phyloP scores from a whole-genome alignment of 2,113 vertebrate species.

The Piaya cayana region DNA sequence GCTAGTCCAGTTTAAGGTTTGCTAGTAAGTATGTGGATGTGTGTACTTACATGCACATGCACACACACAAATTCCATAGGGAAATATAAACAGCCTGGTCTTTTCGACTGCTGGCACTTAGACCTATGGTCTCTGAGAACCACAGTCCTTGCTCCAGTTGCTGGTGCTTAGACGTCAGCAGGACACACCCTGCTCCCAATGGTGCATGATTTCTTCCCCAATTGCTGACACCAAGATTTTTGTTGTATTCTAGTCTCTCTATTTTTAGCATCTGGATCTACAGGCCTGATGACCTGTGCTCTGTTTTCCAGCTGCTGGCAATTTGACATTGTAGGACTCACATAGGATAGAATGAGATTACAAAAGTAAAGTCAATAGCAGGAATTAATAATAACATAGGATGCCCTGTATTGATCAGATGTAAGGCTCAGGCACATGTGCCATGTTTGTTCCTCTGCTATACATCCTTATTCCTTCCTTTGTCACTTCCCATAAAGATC shows the following conservation, averaged over 20 bases:
- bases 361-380: background rate
- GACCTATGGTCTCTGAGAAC: background rate
- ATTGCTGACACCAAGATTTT: background rate
- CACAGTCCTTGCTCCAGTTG: background rate
- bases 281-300: background rate
- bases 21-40: background rate
- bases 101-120: background rate
- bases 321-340: accelerated
- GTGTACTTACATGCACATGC: background rate
- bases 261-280: background rate
- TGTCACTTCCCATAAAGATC: background rate
- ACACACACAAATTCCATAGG: background rate
- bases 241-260: background rate
- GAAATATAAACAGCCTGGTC: background rate
- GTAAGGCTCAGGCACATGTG: background rate
- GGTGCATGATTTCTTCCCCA: background rate
- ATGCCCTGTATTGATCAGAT: background rate
- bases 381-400: background rate
- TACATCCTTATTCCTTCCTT: background rate
- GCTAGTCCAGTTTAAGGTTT: too few species aligned
- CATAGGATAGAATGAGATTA: background rate
- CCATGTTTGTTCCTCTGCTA: background rate
- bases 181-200: accelerated
- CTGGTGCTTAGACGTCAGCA: background rate
- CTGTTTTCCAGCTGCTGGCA: background rate